These are phyloP conservation scores for Hydroisotoma schaefferi DNA, from an alignment of 2,888 invertebrate species.

Conservation along the genomic window DNA sequence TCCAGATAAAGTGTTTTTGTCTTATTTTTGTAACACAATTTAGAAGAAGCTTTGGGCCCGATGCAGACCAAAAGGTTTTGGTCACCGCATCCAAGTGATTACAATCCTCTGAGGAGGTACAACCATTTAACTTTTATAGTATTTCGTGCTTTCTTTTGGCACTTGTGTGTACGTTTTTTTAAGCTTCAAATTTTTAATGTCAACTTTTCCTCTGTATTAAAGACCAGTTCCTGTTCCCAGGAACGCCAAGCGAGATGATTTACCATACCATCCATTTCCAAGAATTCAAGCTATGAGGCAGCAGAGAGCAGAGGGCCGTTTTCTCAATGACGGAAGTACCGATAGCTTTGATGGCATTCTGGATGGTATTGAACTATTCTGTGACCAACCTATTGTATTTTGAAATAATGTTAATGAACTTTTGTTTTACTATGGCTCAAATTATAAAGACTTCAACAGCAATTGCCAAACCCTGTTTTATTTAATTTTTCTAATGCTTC, in stretches of 20 bases:
- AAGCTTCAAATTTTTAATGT: too few relatives aligned
- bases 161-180: neutral
- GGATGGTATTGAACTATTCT: neutral
- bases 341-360: neutral
- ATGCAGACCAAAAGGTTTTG: slow-evolving; percentile 41
- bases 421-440: too few relatives aligned
- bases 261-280: slow-evolving; percentile 40
- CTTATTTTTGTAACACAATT: too few relatives aligned
- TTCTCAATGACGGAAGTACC: neutral
- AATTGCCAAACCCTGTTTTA: too few relatives aligned
- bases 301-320: slow-evolving; percentile 9
- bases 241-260: slow-evolving; percentile 37
- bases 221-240: slow-evolving; percentile 39
- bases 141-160: neutral
- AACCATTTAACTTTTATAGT: too few relatives aligned
- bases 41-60: slow-evolving; percentile 22
- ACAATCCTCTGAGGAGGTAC: slow-evolving; percentile 45
- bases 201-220: neutral
- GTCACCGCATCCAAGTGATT: slow-evolving; percentile 47
- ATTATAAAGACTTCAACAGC: too few relatives aligned
- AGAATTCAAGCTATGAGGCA: slow-evolving; percentile 24
- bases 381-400: neutral
- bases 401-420: neutral
- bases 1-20: too few relatives aligned
- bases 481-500: too few relatives aligned